Conservation (phyloP, 2,888 invertebrate species). For the Pachydiplax longipennis region DNA sequence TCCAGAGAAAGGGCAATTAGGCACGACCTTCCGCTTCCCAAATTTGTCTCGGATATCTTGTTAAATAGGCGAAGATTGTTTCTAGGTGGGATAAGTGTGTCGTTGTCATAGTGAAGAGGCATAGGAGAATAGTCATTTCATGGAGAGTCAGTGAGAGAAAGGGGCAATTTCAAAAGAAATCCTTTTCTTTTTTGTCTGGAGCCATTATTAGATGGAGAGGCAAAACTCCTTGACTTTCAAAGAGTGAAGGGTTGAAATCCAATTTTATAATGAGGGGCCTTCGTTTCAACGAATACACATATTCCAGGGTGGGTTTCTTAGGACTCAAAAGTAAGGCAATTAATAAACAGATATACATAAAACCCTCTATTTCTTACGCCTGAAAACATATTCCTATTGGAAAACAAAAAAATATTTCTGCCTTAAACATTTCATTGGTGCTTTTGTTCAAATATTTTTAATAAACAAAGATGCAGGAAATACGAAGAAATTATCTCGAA, state of each 20-base stretch:
- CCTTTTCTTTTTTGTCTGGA: not conserved
- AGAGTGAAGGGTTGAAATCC: not conserved
- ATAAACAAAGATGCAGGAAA: too few species aligned
- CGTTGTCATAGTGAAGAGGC: not conserved
- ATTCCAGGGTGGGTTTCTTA: too few species aligned
- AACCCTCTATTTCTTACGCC: too few species aligned
- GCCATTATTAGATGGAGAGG: not conserved
- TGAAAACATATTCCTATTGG: too few species aligned
- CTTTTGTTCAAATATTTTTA: too few species aligned
- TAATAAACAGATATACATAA: too few species aligned
- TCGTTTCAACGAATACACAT: too few species aligned
- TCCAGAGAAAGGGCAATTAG: too few species aligned
- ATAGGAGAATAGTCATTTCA: not conserved
- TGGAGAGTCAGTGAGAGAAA: not conserved
- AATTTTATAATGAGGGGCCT: not conserved
- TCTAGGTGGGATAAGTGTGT: not conserved
- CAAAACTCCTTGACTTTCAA: not conserved
- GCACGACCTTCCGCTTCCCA: not conserved
- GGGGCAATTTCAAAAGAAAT: not conserved
- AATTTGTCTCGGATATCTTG: not conserved
- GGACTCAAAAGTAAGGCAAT: too few species aligned
- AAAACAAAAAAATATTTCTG: too few species aligned
- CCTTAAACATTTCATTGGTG: too few species aligned
- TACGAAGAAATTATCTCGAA: too few species aligned
- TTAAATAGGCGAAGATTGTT: not conserved